Conservation (phyloP, 2,888 invertebrate species). For the Ectobius pallidus region DNA sequence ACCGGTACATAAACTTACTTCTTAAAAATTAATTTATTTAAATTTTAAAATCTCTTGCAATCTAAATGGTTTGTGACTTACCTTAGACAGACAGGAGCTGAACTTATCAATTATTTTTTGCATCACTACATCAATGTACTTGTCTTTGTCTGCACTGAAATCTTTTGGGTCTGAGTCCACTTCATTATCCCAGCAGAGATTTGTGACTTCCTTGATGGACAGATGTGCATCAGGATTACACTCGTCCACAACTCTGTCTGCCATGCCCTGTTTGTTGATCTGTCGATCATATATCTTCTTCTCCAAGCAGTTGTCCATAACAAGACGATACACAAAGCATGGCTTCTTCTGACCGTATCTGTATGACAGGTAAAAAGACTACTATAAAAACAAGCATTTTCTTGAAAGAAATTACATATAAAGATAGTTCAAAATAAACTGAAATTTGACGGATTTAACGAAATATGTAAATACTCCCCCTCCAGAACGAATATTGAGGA, state of each 20-base stretch:
- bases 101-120: conserved; percentile 64
- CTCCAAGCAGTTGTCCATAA: conserved; percentile 96
- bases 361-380: not conserved
- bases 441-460: no score
- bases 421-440: no score
- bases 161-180: conserved; percentile 81
- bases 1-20: no score
- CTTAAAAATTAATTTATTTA: no score
- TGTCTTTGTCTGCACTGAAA: conserved; percentile 71
- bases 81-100: conserved; percentile 59
- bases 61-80: conserved; percentile 47
- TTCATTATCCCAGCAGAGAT: conserved; percentile 89
- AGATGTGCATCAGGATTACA: conserved; percentile 95
- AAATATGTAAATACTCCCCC: no score
- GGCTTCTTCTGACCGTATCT: conserved; percentile 93
- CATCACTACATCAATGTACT: conserved; percentile 82
- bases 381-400: no score
- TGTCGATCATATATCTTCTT: conserved; percentile 98
- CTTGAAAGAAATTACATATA: no score
- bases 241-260: conserved; percentile 97
- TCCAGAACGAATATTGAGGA: no score
- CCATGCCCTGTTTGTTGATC: conserved; percentile 98
- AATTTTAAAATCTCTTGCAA: no score
- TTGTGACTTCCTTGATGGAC: conserved; percentile 87
- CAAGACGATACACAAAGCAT: conserved; percentile 94